Conservation (phyloP, 2,888 invertebrate genomes). For the Lamellibrachia satsuma region DNA sequence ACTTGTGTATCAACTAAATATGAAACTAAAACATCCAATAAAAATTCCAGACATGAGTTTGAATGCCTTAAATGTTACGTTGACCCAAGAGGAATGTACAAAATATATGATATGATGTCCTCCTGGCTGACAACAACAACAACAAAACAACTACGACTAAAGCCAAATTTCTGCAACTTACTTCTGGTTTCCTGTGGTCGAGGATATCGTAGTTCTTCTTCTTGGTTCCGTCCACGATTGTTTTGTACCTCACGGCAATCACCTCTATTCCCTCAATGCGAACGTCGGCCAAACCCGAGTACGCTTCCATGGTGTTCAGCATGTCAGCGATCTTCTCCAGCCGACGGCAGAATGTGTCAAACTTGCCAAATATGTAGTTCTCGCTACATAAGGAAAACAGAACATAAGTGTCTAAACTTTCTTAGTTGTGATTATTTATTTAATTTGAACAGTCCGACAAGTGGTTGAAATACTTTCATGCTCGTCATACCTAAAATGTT, state of each 20-base stretch:
- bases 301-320: constrained; percentile 89
- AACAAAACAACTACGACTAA: background rate
- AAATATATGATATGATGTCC: too few species aligned
- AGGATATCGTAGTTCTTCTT: constrained; percentile 90
- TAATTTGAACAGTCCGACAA: background rate
- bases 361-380: constrained; percentile 96
- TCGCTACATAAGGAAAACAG: constrained; percentile 72
- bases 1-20: too few species aligned
- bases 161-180: constrained; percentile 33
- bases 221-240: constrained; percentile 83
- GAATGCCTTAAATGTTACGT: too few species aligned
- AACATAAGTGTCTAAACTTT: background rate
- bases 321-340: constrained; percentile 86
- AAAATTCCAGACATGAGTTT: too few species aligned
- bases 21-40: too few species aligned
- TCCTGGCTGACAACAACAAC: background rate
- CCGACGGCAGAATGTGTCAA: constrained; percentile 91
- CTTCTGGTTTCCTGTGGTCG: constrained; percentile 85
- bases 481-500: background rate
- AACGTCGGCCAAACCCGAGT: constrained; percentile 80
- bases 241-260: constrained; percentile 83
- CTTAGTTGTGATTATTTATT: background rate
- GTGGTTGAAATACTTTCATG: background rate
- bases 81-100: too few species aligned
- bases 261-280: constrained; percentile 65